phyloP scores from a whole-genome alignment of 2,888 invertebrate species.

The Drosophila trichaetosa region DNA sequence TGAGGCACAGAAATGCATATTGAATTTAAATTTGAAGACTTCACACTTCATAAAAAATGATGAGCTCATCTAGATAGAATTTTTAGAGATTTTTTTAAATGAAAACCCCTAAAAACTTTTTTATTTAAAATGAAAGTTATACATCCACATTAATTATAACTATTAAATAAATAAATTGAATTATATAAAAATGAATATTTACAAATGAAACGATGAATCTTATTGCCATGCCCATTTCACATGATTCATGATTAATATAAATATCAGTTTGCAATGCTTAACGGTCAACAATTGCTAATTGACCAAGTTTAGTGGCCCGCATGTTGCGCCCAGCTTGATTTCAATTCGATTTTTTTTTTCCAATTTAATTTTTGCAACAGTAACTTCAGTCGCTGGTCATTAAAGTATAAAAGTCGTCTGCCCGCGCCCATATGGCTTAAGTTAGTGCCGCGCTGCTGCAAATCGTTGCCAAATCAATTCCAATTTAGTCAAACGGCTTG shows the following conservation, averaged over 20 bases:
- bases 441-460: constrained; percentile 4
- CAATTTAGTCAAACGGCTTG: constrained; percentile 74
- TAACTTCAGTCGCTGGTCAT: constrained; percentile 37
- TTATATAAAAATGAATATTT: not conserved
- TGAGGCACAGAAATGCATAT: not conserved
- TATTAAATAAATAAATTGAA: not conserved
- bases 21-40: not conserved
- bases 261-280: not conserved
- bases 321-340: constrained; percentile 44
- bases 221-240: not conserved
- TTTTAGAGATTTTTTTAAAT: not conserved
- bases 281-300: constrained; percentile 3
- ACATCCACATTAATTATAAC: not conserved
- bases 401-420: constrained; percentile 61
- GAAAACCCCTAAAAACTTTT: not conserved
- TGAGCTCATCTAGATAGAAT: not conserved
- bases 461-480: constrained; percentile 77
- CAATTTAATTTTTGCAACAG: constrained; percentile 21
- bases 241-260: not conserved
- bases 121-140: not conserved
- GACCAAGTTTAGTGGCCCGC: constrained; percentile 40
- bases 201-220: not conserved
- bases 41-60: not conserved
- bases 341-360: not conserved
- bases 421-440: constrained; percentile 74